Base-by-base conservation (phyloP, 2,888 invertebrate genomes). In the Zonitis immaculata region DNA sequence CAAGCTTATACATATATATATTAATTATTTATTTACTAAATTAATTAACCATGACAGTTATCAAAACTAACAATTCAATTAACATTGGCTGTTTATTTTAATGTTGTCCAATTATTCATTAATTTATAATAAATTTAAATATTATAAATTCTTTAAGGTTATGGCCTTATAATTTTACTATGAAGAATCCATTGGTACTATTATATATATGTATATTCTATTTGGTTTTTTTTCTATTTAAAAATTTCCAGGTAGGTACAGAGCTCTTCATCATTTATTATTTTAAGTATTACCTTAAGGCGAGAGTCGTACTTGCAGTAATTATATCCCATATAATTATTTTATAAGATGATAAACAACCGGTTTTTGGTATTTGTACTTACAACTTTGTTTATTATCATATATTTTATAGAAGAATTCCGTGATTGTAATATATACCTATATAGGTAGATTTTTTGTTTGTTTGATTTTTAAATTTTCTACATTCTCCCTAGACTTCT, bases 321-420 rank as follows among this genome's bases (percentile, higher is more conserved):
- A 54, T 54, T 54, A 54, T 54, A 54, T 54, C 54, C 47, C 32
- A 51, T 47, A 30, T 51, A 54, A 54, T 54, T 54, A 54, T 54
- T 54, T 54, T 54, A 54, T 54, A 54, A 51, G 54, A 47, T 35
- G 47, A 54, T 54, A 54, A 54, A 54, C 44, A 54, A 54, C 54
- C 47, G 54, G 54, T 54, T 51, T 54, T 54, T 47, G 48, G n/a
- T 47, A 25, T 35, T 35, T 35, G 8, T 35, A 18, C 18, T 9
- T 18, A 35, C 18, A 35, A 4, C 16, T 35, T 18, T 35, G 35
- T 35, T 35, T 35, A 35, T 35, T 35, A 35, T 35, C 16, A 11
- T 35, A 18, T 6, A 9, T 5, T 35, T 35, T 18, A 35, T 35
- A 18, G 35, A n/a, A 32, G 28, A 1, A 1, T 32, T 32, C 7